Evolutionary conservation across 2,797 vertebrate species (phyloP).

Genomic region (Sebastes vulpes): DNA sequence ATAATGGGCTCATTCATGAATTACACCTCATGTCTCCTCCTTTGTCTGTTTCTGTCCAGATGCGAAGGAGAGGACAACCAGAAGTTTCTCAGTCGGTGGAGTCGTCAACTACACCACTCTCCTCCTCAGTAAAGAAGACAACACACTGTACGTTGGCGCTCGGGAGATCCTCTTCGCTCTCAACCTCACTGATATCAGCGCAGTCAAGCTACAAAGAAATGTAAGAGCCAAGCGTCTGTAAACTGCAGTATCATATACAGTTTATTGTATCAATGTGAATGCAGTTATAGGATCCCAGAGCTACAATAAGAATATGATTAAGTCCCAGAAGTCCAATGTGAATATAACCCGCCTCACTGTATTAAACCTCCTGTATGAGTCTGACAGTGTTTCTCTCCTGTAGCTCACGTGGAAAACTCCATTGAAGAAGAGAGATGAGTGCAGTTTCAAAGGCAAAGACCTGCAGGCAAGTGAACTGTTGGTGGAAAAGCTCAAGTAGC

Average conservation of each 20-base stretch:
- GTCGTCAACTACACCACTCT: conserved; percentile 91
- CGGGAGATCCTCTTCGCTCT: conserved; percentile 91
- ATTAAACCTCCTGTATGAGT: conserved; percentile 4
- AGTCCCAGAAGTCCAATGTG: conserved; percentile 1
- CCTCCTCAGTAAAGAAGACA: conserved; percentile 90
- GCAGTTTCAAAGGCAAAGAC: conserved; percentile 97
- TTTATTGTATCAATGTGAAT: conserved; percentile 31
- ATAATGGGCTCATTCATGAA: conserved; percentile 6
- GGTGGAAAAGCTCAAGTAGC: conserved; percentile 24
- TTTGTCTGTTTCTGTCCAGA: conserved; percentile 69
- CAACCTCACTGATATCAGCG: conserved; percentile 85
- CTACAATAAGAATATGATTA: conserved; percentile 8
- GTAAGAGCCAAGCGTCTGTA: conserved; percentile 70
- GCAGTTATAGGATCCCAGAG: background rate
- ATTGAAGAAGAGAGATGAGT: conserved; percentile 91
- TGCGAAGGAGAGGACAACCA: conserved; percentile 85
- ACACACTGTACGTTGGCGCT: conserved; percentile 90
- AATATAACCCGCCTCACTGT: conserved; percentile 10
- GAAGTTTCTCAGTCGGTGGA: conserved; percentile 84
- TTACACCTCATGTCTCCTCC: background rate
- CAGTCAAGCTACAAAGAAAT: conserved; percentile 80
- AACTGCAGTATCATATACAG: conserved; percentile 8
- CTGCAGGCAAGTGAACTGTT: conserved; percentile 86
- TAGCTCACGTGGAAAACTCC: conserved; percentile 93
- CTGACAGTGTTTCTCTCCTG: conserved; percentile 46